Evolutionary conservation across 2,797 vertebrate species (phyloP).

Genomic region (Apodemus agrarius): DNA sequence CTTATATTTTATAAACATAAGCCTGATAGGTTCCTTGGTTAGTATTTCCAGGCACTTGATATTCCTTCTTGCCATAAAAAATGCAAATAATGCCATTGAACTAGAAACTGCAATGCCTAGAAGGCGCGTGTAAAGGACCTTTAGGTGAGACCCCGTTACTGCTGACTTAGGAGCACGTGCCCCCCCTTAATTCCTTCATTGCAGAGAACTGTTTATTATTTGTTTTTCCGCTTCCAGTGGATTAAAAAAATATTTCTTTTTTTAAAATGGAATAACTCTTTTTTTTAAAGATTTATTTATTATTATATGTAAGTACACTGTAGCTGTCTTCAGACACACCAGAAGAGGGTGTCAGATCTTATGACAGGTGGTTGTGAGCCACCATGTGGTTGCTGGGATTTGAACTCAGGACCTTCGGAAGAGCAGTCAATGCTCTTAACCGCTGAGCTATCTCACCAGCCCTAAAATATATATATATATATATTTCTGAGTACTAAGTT

Average conservation of each 20-base stretch:
- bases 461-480: too few species aligned
- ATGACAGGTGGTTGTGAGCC: too few species aligned
- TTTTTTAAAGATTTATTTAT: too few species aligned
- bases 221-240: slow-evolving; percentile 27
- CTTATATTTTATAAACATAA: slow-evolving; percentile 48
- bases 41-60: slow-evolving; percentile 17
- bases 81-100: slow-evolving; percentile 34
- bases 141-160: slow-evolving; percentile 58
- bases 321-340: too few species aligned
- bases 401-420: too few species aligned
- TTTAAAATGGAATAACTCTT: too few species aligned
- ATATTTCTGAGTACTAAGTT: not conserved
- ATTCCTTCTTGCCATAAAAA: slow-evolving; percentile 59
- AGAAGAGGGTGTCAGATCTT: too few species aligned
- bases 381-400: too few species aligned
- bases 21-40: slow-evolving; percentile 46
- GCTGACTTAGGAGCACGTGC: not conserved
- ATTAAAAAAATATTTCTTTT: slow-evolving; percentile 48
- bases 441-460: too few species aligned
- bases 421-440: too few species aligned
- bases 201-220: slow-evolving; percentile 38
- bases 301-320: too few species aligned
- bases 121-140: slow-evolving; percentile 30
- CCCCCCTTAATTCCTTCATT: slow-evolving; percentile 17
- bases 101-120: slow-evolving; percentile 51